phyloP scores from a whole-genome alignment of 2,888 invertebrate genomes.

The Carpatolechia fugitivella region DNA sequence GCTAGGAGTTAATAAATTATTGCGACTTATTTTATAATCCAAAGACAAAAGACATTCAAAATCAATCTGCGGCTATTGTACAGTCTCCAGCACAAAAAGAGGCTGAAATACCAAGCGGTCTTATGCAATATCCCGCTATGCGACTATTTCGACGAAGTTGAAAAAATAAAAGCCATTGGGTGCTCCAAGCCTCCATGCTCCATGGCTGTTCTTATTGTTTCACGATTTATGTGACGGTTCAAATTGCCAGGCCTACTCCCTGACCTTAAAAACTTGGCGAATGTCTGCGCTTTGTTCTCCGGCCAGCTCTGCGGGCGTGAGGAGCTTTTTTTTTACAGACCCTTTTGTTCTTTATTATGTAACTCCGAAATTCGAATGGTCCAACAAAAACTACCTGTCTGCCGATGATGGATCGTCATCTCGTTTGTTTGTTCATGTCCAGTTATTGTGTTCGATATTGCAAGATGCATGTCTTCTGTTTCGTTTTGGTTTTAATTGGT shows the following conservation, averaged over 20 bases:
- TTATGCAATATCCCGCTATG: conserved; percentile 56
- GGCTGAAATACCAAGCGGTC: conserved; percentile 38
- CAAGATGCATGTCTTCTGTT: too few relatives aligned
- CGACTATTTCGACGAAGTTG: conserved; percentile 39
- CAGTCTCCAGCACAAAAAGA: conserved; percentile 10
- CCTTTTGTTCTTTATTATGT: conserved; percentile 71
- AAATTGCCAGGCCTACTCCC: conserved; percentile 58
- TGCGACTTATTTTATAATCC: background rate
- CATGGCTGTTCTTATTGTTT: conserved; percentile 64
- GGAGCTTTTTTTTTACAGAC: conserved; percentile 53
- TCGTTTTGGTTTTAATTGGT: too few relatives aligned
- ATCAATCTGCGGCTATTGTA: conserved; percentile 1
- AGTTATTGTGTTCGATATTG: background rate
- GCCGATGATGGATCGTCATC: conserved; percentile 52
- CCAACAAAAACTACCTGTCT: conserved; percentile 43
- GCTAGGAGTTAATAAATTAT: too few relatives aligned
- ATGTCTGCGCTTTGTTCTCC: conserved; percentile 57
- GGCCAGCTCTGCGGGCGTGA: conserved; percentile 55
- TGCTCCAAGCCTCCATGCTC: conserved; percentile 43
- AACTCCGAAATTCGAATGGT: conserved; percentile 53
- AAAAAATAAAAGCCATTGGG: conserved; percentile 46
- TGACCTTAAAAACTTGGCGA: conserved; percentile 55
- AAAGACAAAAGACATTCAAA: conserved; percentile 8
- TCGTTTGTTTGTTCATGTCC: conserved; percentile 28
- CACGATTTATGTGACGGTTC: conserved; percentile 72